phyloP scores from a whole-genome alignment of 2,888 invertebrate genomes.

The Ferdinandea cuprea region DNA sequence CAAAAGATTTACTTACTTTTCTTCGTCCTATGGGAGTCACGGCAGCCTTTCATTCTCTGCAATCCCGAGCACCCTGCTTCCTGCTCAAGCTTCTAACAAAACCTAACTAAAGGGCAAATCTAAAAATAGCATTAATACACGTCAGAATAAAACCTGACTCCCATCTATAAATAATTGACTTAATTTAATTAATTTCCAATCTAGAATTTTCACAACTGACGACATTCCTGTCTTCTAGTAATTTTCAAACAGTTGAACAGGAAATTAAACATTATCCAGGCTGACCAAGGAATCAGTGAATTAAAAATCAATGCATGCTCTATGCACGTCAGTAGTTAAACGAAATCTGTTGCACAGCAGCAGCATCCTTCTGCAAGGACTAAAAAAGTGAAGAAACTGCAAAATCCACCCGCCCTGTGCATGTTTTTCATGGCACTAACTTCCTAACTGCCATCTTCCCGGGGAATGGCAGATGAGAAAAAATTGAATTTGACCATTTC shows the following conservation, averaged over 20 bases:
- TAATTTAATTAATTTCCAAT: conserved; percentile 33
- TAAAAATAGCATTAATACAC: too few species aligned
- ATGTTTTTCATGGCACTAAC: conserved; percentile 39
- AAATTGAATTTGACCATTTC: conserved; percentile 29
- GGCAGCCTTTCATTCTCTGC: too few species aligned
- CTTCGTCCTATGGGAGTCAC: too few species aligned
- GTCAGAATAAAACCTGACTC: too few species aligned
- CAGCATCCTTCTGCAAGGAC: conserved; percentile 14
- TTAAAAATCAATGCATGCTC: conserved; percentile 65
- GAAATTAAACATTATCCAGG: conserved; percentile 54
- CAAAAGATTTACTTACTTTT: too few species aligned
- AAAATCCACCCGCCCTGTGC: conserved; percentile 28
- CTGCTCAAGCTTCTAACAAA: too few species aligned
- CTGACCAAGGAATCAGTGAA: conserved; percentile 33
- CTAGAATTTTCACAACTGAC: conserved; percentile 5
- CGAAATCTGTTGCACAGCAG: conserved; percentile 57
- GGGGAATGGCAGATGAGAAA: conserved; percentile 29
- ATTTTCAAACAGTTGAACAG: conserved; percentile 39
- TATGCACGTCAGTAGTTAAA: conserved; percentile 44
- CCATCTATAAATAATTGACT: too few species aligned
- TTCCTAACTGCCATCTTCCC: conserved; percentile 38
- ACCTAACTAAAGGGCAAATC: too few species aligned
- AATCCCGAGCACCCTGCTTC: too few species aligned
- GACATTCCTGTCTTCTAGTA: background rate
- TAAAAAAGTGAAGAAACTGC: conserved; percentile 18